Evolutionary conservation across 1,140 invertebrate genomes (phyloP), one percentile per base, ranked within the genome.

Genomic region (Drosophila repletoides): DNA sequence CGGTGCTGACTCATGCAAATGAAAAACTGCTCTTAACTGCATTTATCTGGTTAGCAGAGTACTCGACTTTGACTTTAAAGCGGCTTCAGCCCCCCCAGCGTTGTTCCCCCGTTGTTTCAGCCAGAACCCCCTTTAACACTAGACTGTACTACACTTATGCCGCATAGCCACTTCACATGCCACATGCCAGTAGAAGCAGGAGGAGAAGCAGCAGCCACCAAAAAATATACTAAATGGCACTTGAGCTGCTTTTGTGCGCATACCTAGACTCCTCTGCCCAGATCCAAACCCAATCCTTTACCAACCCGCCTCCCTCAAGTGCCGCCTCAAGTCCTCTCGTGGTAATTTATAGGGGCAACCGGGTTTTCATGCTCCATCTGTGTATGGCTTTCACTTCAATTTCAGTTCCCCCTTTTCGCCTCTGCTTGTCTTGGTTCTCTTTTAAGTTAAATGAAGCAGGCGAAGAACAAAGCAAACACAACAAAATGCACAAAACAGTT

Each of bases 151-250:
- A 46, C 5, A 28, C 24, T 40, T 33, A 15, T 36, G 29, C 15
- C 29, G 22, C 24, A n/a, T 17, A 34, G 38, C 41, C 53, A 43
- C 51, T 55, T 55, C 38, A 55, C 29, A 55, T 58, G 60, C 51
- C 51, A 33, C 43, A 40, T 19, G 34, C 38, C 43, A 26, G 28
- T 53, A 7, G 21, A 31, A n/a, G n/a, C n/a, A n/a, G n/a, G n/a
- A n/a, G n/a, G n/a, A n/a, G n/a, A n/a, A n/a, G n/a, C n/a, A n/a
- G n/a, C 67, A 81, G 63, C 43, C 34, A 66, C 55, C 63, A 41
- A 63, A 41, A 63, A 79, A 83, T 71, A 83, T 79, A 80, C 67
- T 81, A 81, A 81, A 81, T 81, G 76, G 61, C 41, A 81, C 76
- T 79, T 79, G 72, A 70, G 69, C 53, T 60, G 55, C 41, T 48